Conservation (phyloP, 2,113 vertebrate species). For the cattle (Bos taurus) region DNA sequence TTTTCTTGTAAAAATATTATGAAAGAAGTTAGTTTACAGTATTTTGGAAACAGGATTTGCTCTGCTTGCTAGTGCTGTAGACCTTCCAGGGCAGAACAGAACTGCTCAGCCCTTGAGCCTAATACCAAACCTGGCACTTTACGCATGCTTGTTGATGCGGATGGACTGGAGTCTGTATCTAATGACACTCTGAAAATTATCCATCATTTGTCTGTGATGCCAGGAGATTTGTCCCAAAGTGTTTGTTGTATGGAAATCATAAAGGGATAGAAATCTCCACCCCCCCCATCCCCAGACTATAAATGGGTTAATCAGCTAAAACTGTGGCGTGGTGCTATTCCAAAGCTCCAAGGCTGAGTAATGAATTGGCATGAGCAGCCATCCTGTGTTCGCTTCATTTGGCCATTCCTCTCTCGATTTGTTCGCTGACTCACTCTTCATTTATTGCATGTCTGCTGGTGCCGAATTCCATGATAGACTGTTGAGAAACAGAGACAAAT, state of each 20-base stretch:
- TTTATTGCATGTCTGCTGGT: background rate
- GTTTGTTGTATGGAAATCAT: background rate
- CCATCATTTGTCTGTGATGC: background rate
- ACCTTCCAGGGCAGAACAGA: background rate
- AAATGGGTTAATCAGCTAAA: background rate
- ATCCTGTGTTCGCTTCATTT: background rate
- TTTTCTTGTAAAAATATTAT: background rate
- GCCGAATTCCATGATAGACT: background rate
- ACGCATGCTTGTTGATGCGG: background rate
- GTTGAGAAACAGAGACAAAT: background rate
- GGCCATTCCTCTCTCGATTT: background rate
- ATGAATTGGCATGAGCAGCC: background rate
- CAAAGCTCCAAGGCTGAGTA: background rate
- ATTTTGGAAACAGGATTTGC: background rate
- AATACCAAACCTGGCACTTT: background rate
- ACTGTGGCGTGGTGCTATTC: fast-evolving
- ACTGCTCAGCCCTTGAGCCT: background rate
- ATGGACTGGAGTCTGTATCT: background rate
- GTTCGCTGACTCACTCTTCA: background rate
- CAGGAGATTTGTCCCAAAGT: background rate
- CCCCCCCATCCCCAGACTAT: fast-evolving
- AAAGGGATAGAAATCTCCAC: background rate
- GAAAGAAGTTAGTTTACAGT: background rate
- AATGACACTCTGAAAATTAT: background rate
- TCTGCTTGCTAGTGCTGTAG: background rate